Evolutionary conservation across 2,113 vertebrate genomes (phyloP), one percentile per base, ranked within the genome.

Genomic region (Chaetodon trifascialis): DNA sequence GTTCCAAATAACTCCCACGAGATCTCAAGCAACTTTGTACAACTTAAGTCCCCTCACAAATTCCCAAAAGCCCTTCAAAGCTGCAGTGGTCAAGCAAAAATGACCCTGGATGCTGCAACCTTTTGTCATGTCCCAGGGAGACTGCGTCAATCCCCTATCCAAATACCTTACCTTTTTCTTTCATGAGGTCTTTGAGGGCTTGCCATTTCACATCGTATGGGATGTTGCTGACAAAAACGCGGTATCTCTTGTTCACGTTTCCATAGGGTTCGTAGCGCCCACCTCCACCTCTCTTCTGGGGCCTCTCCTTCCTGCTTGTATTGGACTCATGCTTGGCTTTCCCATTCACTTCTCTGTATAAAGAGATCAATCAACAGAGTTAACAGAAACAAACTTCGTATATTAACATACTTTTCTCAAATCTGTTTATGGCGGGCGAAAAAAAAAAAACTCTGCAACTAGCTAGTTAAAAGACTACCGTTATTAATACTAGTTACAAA

Each of bases 141-240:
- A 73, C 19, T 23, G 12, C 65, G 34, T 69, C 47, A 11, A 21
- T 17, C 47, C 54, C 71, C 54, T 25, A 66, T 68, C 40, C 15
- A 73, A 51, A 84, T 51, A 71, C 52, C 94, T 94, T 98, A 99
- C 98, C 98, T 98, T 97, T 99, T 91, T 99, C 98, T 94, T 99
- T 99, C 93, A 99, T 98, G 84, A 99, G 95, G 90, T 99, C 98
- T 94, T 99, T 99, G 23, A 99, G 97, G 17, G 97, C 96, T 94
- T 99, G 98, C 98, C 98, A 99, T 93, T 99, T 99, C 83, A 99
- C 97, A 90, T 99, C 97, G 71, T 98, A 99, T 0, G 98, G 97
- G 85, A 99, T 99, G 94, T 99, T 99, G 94, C 98, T 99, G 93
- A 99, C 98, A 94, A 99, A 99, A 71, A 98, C 97, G 11, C 97